Evolutionary conservation across 2,113 vertebrate genomes (phyloP), one percentile per base, ranked within the genome.

Genomic region (Collichthys lucidus): DNA sequence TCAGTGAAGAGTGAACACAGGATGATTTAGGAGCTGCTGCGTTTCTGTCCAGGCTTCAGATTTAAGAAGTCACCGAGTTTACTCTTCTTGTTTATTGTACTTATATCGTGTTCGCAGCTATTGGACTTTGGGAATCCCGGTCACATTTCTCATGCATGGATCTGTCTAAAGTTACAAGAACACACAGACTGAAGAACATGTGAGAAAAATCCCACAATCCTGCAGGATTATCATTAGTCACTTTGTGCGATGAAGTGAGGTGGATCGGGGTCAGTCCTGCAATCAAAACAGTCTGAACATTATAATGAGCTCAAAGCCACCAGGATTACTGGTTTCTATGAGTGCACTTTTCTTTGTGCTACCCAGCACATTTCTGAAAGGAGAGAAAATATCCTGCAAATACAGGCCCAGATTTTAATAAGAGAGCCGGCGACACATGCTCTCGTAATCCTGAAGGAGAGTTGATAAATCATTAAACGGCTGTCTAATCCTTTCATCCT

Each of bases 401-500:
- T 8, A 47, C 52, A 19, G 42, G 12, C 31, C 0, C 19, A 29
- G 59, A 66, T 73, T 88, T 87, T 77, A 86, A 82, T 87, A 86
- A 77, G 76, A 53, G 49, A 80, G 52, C 50, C 53, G 71, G 19
- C 68, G 62, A 79, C 74, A 49, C 35, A 70, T 40, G 65, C 62
- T 88, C 42, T 19, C 40, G 46, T 85, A 82, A 74, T 90, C 84
- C 84, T 87, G 22, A 42, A 80, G 81, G 79, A 83, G 80, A 85
- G 85, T 40, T 80, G 83, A 81, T 90, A 52, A 86, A 88, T 91
- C 82, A 86, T 85, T 91, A 83, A 89, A 88, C 79, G 2, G 50
- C 44, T 15, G 9, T 24, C 46, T 83, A 65, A 87, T 86, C 84
- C 84, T 84, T 87, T 92, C 77, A 89, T 89, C 82, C 82, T n/a